Base-by-base conservation (phyloP, 1,140 invertebrate species). In the Muscidifurax raptorellus region DNA sequence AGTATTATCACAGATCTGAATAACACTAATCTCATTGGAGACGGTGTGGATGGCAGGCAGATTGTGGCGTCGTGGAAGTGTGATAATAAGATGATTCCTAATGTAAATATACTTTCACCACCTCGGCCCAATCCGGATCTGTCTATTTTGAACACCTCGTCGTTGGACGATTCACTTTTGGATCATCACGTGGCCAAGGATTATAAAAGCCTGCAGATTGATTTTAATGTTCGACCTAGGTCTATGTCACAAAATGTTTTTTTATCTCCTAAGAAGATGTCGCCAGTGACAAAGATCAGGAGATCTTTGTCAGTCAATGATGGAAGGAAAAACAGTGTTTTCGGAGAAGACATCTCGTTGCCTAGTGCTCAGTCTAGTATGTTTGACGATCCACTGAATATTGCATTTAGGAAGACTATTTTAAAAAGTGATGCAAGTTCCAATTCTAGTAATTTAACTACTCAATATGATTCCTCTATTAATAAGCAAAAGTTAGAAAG, bases 101-200 rank as follows among this genome's bases (percentile, higher is more conserved):
- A 10, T 18, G 74, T 82, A 6, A 12, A 67, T 40, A n/a, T 88
- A 52, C 69, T n/a, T 47, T n/a, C 85, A 1, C 22, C 80, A 22
- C 66, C 82, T 18, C 71, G 66, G 12, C 72, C 71, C 18, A 66
- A 76, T 69, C 18, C 40, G 18, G 83, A 90, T 66, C 85, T 85
- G 32, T 91, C 90, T 0, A 89, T 91, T 76, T 84, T 92, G 52
- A 89, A 89, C 82, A 83, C 87, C 2, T 91, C 90, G 12, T 80
- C 85, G 2, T 89, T 92, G 90, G 89, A 92, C 27, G 91, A 92
- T 82, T 88, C 87, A 0, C 86, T 92, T 7, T 87, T 88, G 12
- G 89, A 89, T 27, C 27, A 64, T 18, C 86, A 85, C 22, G 28
- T 47, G 5, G 83, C 84, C 32, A 84, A 88, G 40, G 44, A 82